Evolutionary conservation across 2,113 vertebrate species (phyloP).

Genomic region (Columba janthina): DNA sequence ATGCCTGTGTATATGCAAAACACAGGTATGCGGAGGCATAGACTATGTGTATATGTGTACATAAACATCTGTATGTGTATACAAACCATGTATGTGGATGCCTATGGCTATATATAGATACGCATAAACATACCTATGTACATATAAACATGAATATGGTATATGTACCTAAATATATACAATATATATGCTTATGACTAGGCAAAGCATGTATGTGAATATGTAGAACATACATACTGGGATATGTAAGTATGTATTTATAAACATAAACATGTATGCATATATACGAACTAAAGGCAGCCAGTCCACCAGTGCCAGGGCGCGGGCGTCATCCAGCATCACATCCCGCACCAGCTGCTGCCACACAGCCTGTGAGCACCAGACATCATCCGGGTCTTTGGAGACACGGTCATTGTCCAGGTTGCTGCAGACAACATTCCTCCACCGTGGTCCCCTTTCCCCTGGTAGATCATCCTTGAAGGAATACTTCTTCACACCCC

Average conservation of each 20-base stretch:
- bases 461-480: not conserved
- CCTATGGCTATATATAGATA: not conserved
- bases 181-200: not conserved
- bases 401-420: not conserved
- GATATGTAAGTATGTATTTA: not conserved
- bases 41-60: no score
- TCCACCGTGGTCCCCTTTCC: no score
- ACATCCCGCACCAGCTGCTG: rapidly evolving
- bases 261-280: not conserved
- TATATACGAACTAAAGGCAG: not conserved
- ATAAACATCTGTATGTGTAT: not conserved
- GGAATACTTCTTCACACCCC: not conserved
- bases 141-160: not conserved
- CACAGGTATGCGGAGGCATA: rapidly evolving
- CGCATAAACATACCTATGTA: not conserved
- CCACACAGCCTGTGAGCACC: not conserved
- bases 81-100: rapidly evolving
- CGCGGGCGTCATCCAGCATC: not conserved
- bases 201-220: not conserved
- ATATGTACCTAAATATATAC: not conserved
- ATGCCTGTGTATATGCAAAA: rapidly evolving
- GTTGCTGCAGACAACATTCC: not conserved
- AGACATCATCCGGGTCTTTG: rapidly evolving
- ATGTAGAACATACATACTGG: not conserved
- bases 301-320: not conserved